Percentiles rank a stretch among this genome's conserved stretches.
Conservation (phyloP, 2,888 invertebrate genomes). For the Macaria liturata region DNA sequence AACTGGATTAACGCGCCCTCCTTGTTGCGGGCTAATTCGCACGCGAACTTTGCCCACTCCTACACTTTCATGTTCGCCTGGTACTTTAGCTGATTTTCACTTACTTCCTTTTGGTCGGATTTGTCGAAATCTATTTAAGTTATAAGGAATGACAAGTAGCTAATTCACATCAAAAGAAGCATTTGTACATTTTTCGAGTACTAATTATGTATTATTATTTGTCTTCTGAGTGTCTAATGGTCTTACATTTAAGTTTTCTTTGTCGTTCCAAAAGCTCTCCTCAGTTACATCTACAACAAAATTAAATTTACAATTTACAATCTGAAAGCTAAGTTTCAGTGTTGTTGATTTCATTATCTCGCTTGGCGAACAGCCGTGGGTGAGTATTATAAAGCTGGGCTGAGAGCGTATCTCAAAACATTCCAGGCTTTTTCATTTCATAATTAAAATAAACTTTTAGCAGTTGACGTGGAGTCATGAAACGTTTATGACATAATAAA, state of each 20-base stretch:
- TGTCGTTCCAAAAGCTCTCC: constrained; percentile 2
- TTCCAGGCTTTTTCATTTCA: constrained; percentile 47
- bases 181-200: too few species aligned
- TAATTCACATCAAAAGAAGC: too few species aligned
- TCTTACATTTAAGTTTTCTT: too few species aligned
- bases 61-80: constrained; percentile 57
- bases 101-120: constrained; percentile 25
- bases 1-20: constrained; percentile 73
- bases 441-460: constrained; percentile 62
- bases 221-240: too few species aligned
- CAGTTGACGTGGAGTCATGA: constrained; percentile 68
- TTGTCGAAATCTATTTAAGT: too few species aligned
- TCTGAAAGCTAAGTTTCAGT: constrained; percentile 25
- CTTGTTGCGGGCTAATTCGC: constrained; percentile 69
- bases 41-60: constrained; percentile 66
- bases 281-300: constrained; percentile 3
- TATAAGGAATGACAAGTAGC: too few species aligned
- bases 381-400: constrained; percentile 27
- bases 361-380: constrained; percentile 27
- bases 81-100: constrained; percentile 48
- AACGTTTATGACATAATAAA: constrained; percentile 78
- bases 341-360: constrained; percentile 32
- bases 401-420: constrained; percentile 31
- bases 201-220: too few species aligned
- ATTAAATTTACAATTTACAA: constrained; percentile 12